Evolutionary conservation across 2,888 invertebrate genomes (phyloP).

Genomic region (Tenthredo mesomela): DNA sequence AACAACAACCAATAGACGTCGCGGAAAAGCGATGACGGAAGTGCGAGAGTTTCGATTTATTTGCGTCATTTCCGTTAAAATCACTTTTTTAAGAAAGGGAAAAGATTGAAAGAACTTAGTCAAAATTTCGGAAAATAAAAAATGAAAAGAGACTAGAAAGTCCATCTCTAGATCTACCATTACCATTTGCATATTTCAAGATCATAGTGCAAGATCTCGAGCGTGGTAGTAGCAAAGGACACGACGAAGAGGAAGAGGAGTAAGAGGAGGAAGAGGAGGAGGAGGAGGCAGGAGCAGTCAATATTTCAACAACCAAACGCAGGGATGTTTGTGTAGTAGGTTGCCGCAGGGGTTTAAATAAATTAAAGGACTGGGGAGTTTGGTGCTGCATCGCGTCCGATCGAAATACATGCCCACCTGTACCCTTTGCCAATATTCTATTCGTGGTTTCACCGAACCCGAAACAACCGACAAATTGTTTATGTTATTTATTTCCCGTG

Average conservation of each 20-base stretch:
- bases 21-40: no score
- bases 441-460: background rate
- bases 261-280: no score
- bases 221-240: background rate
- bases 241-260: background rate
- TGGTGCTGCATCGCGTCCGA: background rate
- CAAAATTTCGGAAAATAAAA: no score
- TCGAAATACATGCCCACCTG: background rate
- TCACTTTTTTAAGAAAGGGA: no score
- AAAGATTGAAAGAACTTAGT: no score
- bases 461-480: slow-evolving; percentile 18
- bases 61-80: no score
- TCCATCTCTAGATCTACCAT: background rate
- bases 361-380: slow-evolving; percentile 11
- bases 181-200: background rate
- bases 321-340: slow-evolving; percentile 23
- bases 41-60: no score
- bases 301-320: slow-evolving; percentile 32
- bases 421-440: slow-evolving; percentile 37
- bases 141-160: no score
- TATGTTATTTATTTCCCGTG: background rate
- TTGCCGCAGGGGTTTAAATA: slow-evolving; percentile 35
- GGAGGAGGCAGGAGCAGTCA: background rate
- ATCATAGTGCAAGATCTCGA: background rate
- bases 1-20: no score